Evolutionary conservation across 2,113 vertebrate genomes (phyloP).

Genomic region (Ailurus styani): DNA sequence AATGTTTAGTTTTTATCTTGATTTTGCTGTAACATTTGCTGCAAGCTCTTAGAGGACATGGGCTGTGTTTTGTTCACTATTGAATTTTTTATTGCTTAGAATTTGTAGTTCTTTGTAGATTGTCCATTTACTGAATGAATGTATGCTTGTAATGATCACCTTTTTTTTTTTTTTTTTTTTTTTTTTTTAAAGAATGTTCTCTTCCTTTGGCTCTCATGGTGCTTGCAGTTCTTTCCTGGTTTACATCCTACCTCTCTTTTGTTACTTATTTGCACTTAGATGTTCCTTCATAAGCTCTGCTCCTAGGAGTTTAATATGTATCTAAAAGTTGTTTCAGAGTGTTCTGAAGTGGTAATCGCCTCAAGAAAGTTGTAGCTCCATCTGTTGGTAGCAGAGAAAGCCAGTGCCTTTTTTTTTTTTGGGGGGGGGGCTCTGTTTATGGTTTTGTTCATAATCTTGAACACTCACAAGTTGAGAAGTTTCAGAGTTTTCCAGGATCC

Average conservation of each 20-base stretch:
- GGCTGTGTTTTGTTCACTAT: background rate
- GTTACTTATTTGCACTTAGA: background rate
- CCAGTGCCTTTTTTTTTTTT: background rate
- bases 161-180: no score
- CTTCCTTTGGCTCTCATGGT: background rate
- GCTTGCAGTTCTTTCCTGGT: background rate
- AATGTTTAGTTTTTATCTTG: background rate
- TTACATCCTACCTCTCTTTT: background rate
- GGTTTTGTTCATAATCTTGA: background rate
- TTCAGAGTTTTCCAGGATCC: constrained; percentile 12
- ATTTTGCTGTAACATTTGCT: background rate
- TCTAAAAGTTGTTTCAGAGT: background rate
- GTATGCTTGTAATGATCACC: background rate
- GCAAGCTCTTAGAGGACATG: background rate
- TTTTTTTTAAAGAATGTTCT: background rate
- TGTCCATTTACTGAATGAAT: background rate
- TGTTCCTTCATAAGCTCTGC: constrained; percentile 4
- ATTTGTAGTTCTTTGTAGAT: background rate
- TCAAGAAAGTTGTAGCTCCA: background rate
- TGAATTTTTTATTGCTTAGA: background rate
- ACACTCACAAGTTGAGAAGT: background rate
- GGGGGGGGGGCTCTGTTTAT: background rate
- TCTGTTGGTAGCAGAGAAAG: background rate
- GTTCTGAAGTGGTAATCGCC: background rate
- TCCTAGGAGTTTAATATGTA: background rate